Percentiles rank a stretch among this genome's conserved stretches.
These are phyloP conservation scores for Archaeoteleia sp. DNA, from an alignment of 2,888 invertebrate species.

Conservation along the genomic window DNA sequence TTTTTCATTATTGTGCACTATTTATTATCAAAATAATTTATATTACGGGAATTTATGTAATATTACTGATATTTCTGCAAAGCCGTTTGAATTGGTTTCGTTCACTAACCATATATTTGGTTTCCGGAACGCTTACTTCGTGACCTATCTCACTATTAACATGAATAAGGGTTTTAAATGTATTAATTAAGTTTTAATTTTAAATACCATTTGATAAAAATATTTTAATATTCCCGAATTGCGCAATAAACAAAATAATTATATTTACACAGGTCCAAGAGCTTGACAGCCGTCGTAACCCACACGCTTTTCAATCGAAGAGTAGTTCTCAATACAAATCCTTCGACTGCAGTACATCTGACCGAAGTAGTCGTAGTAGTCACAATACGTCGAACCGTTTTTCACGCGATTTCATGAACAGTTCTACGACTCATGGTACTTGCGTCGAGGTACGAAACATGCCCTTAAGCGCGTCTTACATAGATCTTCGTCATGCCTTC, in stretches of 20 bases:
- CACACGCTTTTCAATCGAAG: slow-evolving; percentile 76
- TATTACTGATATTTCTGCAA: no score
- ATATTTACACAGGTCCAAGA: slow-evolving; percentile 64
- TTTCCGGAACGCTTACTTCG: no score
- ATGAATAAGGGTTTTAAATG: no score
- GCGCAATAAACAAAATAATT: neutral
- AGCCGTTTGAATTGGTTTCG: no score
- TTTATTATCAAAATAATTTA: no score
- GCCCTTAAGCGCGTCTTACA: slow-evolving; percentile 84
- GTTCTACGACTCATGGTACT: slow-evolving; percentile 61
- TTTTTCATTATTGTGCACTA: no score
- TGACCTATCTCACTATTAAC: no score
- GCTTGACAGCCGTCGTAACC: slow-evolving; percentile 78
- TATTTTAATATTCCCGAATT: no score
- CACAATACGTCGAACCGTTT: slow-evolving; percentile 8
- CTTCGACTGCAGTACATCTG: slow-evolving; percentile 58
- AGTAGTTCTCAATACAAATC: slow-evolving; percentile 52
- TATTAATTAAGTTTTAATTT: no score
- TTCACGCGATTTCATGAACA: slow-evolving; percentile 31
- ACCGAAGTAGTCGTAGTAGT: slow-evolving; percentile 55
- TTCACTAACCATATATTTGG: no score
- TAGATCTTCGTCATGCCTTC: slow-evolving; percentile 89
- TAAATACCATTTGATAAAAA: no score
- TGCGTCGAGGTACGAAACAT: slow-evolving; percentile 86
- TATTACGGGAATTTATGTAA: no score